Conservation (phyloP, 2,888 invertebrate genomes). For the Yponomeuta plumbellus region DNA sequence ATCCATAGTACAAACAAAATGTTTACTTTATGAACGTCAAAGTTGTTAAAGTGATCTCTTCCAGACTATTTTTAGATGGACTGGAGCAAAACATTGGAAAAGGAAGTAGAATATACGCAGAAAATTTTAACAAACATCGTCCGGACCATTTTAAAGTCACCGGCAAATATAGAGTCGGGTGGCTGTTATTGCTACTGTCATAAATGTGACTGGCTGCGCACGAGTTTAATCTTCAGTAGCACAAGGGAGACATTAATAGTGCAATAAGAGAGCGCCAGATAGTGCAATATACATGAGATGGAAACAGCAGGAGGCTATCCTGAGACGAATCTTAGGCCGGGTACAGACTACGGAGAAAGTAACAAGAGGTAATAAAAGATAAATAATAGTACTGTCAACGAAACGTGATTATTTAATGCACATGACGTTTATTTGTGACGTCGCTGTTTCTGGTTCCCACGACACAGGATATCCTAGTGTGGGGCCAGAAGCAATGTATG, state of each 20-base stretch:
- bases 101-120: background rate
- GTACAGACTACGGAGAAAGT: conserved; percentile 31
- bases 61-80: no score
- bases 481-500: no score
- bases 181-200: conserved; percentile 36
- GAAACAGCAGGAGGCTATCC: conserved; percentile 44
- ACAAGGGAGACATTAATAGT: conserved; percentile 47
- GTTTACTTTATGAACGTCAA: no score
- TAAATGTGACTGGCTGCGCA: conserved; percentile 48
- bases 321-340: background rate
- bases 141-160: conserved; percentile 23
- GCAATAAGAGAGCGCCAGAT: conserved; percentile 48
- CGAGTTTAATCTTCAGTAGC: conserved; percentile 60
- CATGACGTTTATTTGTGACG: no score
- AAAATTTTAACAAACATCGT: background rate
- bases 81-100: no score
- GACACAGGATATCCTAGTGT: no score
- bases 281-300: conserved; percentile 46
- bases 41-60: no score
- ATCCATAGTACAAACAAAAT: no score
- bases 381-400: no score
- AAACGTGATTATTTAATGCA: no score
- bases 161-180: conserved; percentile 33
- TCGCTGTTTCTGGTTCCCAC: no score
- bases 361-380: no score